Conservation (phyloP, 2,797 vertebrate genomes). For the Anomalospiza imberbis region DNA sequence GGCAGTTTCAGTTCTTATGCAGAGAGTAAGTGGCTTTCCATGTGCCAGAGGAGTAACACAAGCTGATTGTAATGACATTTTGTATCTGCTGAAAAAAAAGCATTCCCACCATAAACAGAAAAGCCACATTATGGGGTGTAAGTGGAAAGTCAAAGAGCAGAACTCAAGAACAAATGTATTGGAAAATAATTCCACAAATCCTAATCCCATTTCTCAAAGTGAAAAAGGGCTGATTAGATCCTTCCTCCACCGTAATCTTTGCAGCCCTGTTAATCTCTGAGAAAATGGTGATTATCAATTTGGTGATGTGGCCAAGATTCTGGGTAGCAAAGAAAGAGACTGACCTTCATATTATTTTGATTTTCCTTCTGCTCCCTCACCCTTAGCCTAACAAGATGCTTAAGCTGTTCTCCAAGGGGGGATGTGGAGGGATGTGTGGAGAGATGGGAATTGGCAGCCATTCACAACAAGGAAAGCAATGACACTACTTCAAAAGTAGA, state of each 20-base stretch:
- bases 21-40: not conserved
- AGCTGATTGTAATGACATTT: not conserved
- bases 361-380: not conserved
- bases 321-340: not conserved
- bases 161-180: rapidly evolving
- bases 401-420: not conserved
- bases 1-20: not conserved
- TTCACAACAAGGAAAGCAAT: not conserved
- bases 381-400: not conserved
- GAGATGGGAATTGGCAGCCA: not conserved
- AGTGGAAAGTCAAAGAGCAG: not conserved
- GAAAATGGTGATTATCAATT: not conserved
- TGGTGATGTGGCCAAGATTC: not conserved
- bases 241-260: not conserved
- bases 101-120: not conserved
- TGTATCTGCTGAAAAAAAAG: not conserved
- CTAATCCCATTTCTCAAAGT: not conserved
- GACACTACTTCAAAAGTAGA: not conserved
- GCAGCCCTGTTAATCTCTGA: not conserved
- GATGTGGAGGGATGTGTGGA: rapidly evolving
- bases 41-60: not conserved
- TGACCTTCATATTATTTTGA: not conserved
- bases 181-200: not conserved
- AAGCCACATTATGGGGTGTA: not conserved
- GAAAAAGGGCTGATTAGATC: not conserved